Evolutionary conservation across 2,888 invertebrate genomes (phyloP), one percentile per base, ranked within the genome.

Genomic region (Lottia gigantea): DNA sequence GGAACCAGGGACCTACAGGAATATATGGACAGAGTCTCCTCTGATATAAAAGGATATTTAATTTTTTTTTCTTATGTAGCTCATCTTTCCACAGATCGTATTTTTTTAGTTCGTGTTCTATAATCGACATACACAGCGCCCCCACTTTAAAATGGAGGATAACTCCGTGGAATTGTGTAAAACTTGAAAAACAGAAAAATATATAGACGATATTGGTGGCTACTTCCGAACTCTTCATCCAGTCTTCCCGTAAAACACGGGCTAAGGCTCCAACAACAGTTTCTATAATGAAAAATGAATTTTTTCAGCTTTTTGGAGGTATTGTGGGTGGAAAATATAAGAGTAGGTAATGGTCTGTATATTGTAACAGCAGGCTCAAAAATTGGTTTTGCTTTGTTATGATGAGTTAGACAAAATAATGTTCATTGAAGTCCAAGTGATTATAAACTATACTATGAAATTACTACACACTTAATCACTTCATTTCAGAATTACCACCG

Each of bases 121-220:
- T 93, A 68, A 98, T 94, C 89, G 96, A 96, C 94, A 99, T 95
- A 86, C 96, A 96, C 71, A 98, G 91, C 0, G 98, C 97, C 64
- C 98, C 98, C 62, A 89, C 96, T 91, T 98, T 97, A 88, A 97
- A 97, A 88, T 97, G 96, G 67, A 96, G 92, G 76, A 99, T 94
- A 62, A 97, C 94, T 66, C 94, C 93, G 89, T 99, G 98, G 90
- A 98, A 98, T 85, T 95, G 94, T 82, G 94, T 93, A 87, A 97
- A 98, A 61, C 95, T 95, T 15, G 98, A 98, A 88, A 99, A 97
- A 88, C 97, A 98, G 88, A 97, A 96, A 90, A 98, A 98, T 83
- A 96, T 95, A 88, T 96, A 96, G 77, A 97, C 94, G 86, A 99
- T 95, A 89, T 97, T 97, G 80, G 96, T 97, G 81, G 97, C 96